Evolutionary conservation across 2,113 vertebrate species (phyloP).

Genomic region (Microcebus griseorufus): DNA sequence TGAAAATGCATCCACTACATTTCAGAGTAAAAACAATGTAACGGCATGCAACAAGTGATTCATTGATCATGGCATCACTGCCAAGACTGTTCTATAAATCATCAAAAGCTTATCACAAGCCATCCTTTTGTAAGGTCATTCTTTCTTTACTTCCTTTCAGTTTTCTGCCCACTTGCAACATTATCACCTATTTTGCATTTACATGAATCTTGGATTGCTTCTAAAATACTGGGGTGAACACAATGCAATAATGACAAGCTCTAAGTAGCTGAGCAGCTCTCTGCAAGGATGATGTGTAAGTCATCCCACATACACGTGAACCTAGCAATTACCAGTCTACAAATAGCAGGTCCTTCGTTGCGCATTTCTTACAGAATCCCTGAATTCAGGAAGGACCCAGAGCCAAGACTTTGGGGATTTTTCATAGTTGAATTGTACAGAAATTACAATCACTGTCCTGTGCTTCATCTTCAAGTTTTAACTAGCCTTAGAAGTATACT

Average conservation of each 20-base stretch:
- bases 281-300: neutral
- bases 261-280: neutral
- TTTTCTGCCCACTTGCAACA: neutral
- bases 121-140: neutral
- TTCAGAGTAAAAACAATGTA: neutral
- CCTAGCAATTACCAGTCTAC: neutral
- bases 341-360: neutral
- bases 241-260: neutral
- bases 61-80: neutral
- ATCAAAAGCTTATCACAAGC: neutral
- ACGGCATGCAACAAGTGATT: no score
- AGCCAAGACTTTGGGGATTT: neutral
- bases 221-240: neutral
- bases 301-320: neutral
- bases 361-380: neutral
- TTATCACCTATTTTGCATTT: neutral
- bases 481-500: neutral
- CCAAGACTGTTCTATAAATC: no score
- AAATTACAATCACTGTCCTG: neutral
- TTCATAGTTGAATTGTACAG: neutral
- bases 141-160: neutral
- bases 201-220: slow-evolving; percentile 11
- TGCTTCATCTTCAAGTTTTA: neutral
- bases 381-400: neutral
- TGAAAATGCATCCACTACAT: neutral